Evolutionary conservation across 30 jellyfish, hydroid and myxozoan genomes (phyloP), one percentile per base, ranked within the genome.

Genomic region (Catostylus mosaicus): DNA sequence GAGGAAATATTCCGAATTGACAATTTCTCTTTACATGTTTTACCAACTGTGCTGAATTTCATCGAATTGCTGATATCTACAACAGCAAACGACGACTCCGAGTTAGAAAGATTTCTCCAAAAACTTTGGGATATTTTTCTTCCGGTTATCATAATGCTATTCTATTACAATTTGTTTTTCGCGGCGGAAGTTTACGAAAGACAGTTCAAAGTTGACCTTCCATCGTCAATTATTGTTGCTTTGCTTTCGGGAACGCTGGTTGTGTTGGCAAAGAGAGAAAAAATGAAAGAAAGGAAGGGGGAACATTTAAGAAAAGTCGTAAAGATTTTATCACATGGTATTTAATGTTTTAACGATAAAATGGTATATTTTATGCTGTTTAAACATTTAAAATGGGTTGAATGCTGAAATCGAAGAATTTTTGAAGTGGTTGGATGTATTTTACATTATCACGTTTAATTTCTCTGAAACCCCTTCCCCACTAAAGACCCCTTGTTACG

Each of bases 21-120:
- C 34, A 67, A 80, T 34, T 80, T 80, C 51, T 61, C 68, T 45
- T 48, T 80, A 7, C 90, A 80, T 50, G 31, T 80, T 0, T 77
- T 77, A 63, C 90, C 90, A 47, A 67, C 90, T 18, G 0, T 80
- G 33, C 64, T 38, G 33, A 56, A 69, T 37, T 32, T 65, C 35
- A 22, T 66, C 68, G 77, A 45, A 23, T 22, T 80, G 70, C 34
- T 67, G 29, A 20, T 46, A 45, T 26, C 35, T 1, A 22, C 14
- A 11, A 35, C 12, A 9, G 27, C 45, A 24, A 9, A 30, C 33
- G 72, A 46, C 27, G 48, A 51, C 6, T 7, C 35, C 0, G 23
- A 35, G 52, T 27, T 30, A 35, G 24, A 26, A 3, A 51, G 37
- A 8, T 22, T 67, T 35, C 43, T 32, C 12, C 14, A 0, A 18